A percentile compares a stretch with the other conserved stretches of the same genome.
These are phyloP conservation scores for Gisinianus flammeolus DNA, from an alignment of 2,888 invertebrate species.

Conservation along the genomic window DNA sequence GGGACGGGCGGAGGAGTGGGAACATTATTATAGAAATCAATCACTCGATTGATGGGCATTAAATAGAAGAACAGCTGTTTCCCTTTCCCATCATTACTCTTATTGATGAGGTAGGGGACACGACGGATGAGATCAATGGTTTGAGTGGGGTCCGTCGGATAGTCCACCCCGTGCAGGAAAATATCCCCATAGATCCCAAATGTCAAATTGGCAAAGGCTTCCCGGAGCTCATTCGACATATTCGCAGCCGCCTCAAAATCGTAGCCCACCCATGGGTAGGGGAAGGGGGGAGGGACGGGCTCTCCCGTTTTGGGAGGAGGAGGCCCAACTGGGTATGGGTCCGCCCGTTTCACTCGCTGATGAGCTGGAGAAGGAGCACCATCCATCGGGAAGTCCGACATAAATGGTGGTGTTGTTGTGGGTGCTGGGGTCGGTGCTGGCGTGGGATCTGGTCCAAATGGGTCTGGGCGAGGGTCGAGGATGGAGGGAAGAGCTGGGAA, in stretches of 20 bases:
- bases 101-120: background rate
- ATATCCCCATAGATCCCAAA: background rate
- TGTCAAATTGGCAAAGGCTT: background rate
- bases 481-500: no score
- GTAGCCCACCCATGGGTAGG: background rate
- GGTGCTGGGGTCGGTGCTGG: no score
- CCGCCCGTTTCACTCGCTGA: no score
- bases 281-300: no score
- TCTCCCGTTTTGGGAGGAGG: no score
- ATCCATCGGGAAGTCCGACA: no score
- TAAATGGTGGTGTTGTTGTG: no score
- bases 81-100: background rate
- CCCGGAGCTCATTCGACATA: background rate
- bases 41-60: background rate
- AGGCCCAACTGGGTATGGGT: no score
- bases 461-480: no score
- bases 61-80: background rate
- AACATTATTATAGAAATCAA: background rate
- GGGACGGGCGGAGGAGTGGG: background rate
- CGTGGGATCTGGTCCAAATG: no score
- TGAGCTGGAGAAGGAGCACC: no score
- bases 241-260: background rate
- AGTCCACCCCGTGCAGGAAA: background rate
- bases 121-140: background rate
- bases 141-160: background rate